A percentile compares a stretch with the other conserved stretches of the same genome.
These are phyloP conservation scores for Hymenochirus boettgeri DNA, from an alignment of 2,113 vertebrate genomes.

Conservation along the genomic window DNA sequence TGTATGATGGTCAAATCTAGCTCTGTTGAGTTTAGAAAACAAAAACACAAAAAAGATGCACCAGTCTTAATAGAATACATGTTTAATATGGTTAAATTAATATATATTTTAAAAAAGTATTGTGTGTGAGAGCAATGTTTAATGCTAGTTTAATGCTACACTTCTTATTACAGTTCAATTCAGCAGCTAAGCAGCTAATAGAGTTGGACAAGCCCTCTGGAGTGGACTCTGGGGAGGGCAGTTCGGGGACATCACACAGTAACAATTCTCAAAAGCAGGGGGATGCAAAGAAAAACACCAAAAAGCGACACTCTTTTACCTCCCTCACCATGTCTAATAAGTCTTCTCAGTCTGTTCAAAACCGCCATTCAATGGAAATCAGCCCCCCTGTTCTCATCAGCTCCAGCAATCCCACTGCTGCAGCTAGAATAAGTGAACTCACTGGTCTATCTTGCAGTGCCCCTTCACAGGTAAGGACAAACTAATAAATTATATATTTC, in stretches of 20 bases:
- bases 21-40: too few species aligned
- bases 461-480: slow-evolving; percentile 83
- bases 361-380: slow-evolving; percentile 97
- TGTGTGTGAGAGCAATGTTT: too few species aligned
- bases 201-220: slow-evolving; percentile 87
- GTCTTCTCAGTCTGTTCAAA: slow-evolving; percentile 81
- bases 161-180: slow-evolving; percentile 77
- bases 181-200: slow-evolving; percentile 89
- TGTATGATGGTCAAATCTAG: too few species aligned
- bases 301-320: slow-evolving; percentile 97
- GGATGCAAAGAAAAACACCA: slow-evolving; percentile 94
- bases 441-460: slow-evolving; percentile 91
- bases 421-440: slow-evolving; percentile 88
- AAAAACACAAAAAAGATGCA: too few species aligned
- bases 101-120: too few species aligned
- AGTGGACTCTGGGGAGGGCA: slow-evolving; percentile 76
- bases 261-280: slow-evolving; percentile 73
- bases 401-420: slow-evolving; percentile 94
- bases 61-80: too few species aligned
- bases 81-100: too few species aligned
- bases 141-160: too few species aligned
- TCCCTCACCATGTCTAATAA: slow-evolving; percentile 97
- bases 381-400: slow-evolving; percentile 97
- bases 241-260: slow-evolving; percentile 71
- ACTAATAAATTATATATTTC: too few species aligned